Base-by-base conservation (phyloP, 2,797 vertebrate species). In the Vireo griseus region DNA sequence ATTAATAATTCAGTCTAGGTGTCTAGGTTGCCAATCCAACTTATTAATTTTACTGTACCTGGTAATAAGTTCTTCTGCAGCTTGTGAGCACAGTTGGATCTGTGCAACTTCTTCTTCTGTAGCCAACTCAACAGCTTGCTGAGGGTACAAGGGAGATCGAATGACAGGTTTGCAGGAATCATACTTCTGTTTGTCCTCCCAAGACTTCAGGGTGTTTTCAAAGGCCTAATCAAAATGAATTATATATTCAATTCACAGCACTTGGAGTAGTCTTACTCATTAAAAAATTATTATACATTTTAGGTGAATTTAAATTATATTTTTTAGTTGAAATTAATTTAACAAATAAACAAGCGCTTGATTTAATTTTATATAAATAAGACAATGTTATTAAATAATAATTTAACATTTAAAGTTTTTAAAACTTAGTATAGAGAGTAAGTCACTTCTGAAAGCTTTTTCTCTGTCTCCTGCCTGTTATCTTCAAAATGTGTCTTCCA, bases 121-220 rank as follows among this genome's bases (percentile, higher is more conserved):
- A 4, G 99, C 99, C 95, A 99, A 96, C 92, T 99, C 99, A 45
- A 99, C 98, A 11, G 99, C 98, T 65, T 99, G 99, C 48, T 99
- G 99, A n/a, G 99, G 98, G 96, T 99, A 99, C 68, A 99, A 96
- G 95, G 99, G 98, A n/a, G 99, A 98, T 48, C 99, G 98, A 90
- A 99, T 92, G 55, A 97, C 95, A 16, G 97, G 97, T 42, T 99
- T 99, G 67, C 98, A 98, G 88, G 99, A 98, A 92, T 99, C 99
- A 58, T 96, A 97, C 96, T 99, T 99, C 97, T 99, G 97, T 95
- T 99, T 99, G 97, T 99, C 99, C 97, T 99, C 99, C 99, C 99
- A 99, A 16, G 99, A 99, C 96, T 99, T 99, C 73, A 99, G 66
- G 2, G 99, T 99, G 97, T 98, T 99, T 97, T 99, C 99, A 92